Percentiles rank a stretch among this genome's conserved stretches.
These are phyloP conservation scores for Limnephilus lunatus DNA, from an alignment of 2,888 invertebrate genomes.

Conservation along the genomic window DNA sequence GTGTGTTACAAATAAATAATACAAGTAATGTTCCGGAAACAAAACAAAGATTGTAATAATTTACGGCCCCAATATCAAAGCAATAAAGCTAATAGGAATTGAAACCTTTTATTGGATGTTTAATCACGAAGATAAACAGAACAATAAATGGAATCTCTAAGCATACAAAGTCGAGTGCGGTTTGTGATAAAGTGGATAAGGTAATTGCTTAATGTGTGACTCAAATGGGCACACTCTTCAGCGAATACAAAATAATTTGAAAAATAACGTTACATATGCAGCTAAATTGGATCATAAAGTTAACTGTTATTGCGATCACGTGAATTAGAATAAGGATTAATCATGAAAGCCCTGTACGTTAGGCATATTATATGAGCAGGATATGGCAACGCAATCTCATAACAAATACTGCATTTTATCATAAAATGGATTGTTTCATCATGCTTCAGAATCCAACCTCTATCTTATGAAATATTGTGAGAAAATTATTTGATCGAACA, in stretches of 20 bases:
- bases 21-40: background rate
- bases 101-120: conserved; percentile 33
- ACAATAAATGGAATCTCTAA: conserved; percentile 44
- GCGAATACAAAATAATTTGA: background rate
- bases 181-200: conserved; percentile 26
- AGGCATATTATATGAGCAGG: background rate
- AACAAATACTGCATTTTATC: background rate
- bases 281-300: background rate
- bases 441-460: background rate
- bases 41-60: conserved; percentile 17
- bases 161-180: conserved; percentile 10
- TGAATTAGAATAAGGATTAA: background rate
- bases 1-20: background rate
- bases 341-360: background rate
- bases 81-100: conserved; percentile 33
- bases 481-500: background rate
- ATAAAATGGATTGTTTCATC: background rate
- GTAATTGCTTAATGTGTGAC: conserved; percentile 38
- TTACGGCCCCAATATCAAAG: conserved; percentile 22
- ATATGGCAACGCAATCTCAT: background rate
- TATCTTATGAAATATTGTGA: background rate
- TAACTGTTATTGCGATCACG: background rate
- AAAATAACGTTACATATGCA: background rate
- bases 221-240: conserved; percentile 4
- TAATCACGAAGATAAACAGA: conserved; percentile 30